Evolutionary conservation across 2,888 invertebrate species (phyloP), one percentile per base, ranked within the genome.

Genomic region (Cybosia mesomella): DNA sequence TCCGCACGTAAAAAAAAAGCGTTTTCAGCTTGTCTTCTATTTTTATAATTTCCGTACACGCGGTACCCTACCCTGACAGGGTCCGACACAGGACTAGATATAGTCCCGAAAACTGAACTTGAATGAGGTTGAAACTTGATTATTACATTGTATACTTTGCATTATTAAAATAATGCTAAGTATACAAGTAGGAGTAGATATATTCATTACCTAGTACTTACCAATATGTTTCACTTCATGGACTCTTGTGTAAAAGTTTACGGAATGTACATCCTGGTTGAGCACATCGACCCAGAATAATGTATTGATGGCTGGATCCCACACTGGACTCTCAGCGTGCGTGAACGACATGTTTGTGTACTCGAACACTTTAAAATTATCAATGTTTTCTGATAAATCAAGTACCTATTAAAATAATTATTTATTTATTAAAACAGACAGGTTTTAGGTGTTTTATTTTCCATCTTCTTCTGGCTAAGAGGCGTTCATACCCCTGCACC

Each of bases 301-400:
- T 2, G 89, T 90, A 59, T 91, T 84, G 10, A 84, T 83, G 8
- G 68, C 77, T 0, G 83, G 76, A 65, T 95, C 92, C 95, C 96
- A 96, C 72, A 77, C 77, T 10, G 83, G 83, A 32, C 85, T 81
- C 75, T 84, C 83, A 5, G 70, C 82, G 72, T 84, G 85, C 1
- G 67, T 68, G 61, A 79, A 80, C 15, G 79, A 74, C 1, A 76
- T 32, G 43, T 84, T 83, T 4, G 77, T 81, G 66, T 76, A 83
- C 34, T 77, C 67, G 8, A 76, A 77, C 54, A 67, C 62, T 8
- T 73, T 71, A 43, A 69, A 78, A 11, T 71, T 54, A 32, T 67
- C 53, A 39, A 22, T 39, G 5, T 59, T 9, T 28, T 21, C 55
- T 55, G 54, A 22, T 43, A 71, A 11, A 39, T 72, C 34, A 28